Evolutionary conservation across 2,888 invertebrate genomes (phyloP).

Genomic region (Zeuzera pyrina): DNA sequence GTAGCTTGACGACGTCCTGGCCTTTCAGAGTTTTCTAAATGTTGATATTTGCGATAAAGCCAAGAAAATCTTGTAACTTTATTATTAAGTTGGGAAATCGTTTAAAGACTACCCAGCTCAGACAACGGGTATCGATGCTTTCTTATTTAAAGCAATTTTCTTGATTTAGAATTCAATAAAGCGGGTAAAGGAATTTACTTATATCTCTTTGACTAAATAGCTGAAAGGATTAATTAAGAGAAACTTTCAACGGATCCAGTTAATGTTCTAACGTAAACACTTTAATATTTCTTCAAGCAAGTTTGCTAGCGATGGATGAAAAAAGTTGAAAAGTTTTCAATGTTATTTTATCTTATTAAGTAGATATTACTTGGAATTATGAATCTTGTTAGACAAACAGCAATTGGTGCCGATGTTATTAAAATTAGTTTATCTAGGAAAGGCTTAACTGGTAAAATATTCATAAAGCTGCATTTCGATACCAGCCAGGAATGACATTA

Average conservation of each 20-base stretch:
- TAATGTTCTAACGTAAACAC: constrained; percentile 44
- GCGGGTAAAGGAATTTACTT: constrained; percentile 57
- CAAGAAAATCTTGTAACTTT: constrained; percentile 50
- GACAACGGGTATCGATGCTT: constrained; percentile 58
- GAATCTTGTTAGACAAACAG: too few relatives aligned
- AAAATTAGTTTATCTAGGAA: too few relatives aligned
- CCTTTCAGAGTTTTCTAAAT: too few relatives aligned
- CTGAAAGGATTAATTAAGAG: constrained; percentile 64
- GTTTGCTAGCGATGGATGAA: constrained; percentile 21
- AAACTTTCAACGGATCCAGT: constrained; percentile 47
- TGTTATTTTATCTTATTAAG: too few relatives aligned
- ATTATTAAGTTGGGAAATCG: constrained; percentile 56
- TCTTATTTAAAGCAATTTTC: constrained; percentile 60
- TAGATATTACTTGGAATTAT: too few relatives aligned
- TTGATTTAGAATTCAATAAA: constrained; percentile 63
- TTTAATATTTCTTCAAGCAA: constrained; percentile 33
- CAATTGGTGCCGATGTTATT: too few relatives aligned
- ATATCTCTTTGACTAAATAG: constrained; percentile 62
- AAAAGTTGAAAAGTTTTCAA: constrained; percentile 7
- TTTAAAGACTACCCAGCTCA: constrained; percentile 46
- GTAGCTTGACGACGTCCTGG: too few relatives aligned
- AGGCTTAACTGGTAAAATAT: too few relatives aligned
- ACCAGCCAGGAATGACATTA: too few relatives aligned
- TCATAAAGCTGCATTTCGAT: too few relatives aligned
- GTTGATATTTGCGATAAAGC: constrained; percentile 28